These are phyloP conservation scores for Crotalus helleri DNA, from an alignment of 2,113 vertebrate genomes.

Conservation along the genomic window DNA sequence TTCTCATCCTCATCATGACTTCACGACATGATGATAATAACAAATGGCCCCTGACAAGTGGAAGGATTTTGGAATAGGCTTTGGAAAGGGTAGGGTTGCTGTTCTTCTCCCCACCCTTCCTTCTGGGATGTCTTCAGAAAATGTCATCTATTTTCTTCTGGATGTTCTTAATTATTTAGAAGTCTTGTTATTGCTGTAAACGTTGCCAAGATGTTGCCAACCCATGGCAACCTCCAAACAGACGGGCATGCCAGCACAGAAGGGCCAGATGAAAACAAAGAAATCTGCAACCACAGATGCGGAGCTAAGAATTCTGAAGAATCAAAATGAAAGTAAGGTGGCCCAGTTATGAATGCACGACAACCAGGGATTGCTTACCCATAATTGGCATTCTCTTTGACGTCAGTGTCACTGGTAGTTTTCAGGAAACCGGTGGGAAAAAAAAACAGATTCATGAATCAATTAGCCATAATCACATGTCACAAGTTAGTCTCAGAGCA, in stretches of 20 bases:
- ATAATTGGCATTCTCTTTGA: constrained; percentile 82
- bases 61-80: background rate
- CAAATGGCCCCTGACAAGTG: background rate
- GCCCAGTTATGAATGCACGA: constrained; percentile 44
- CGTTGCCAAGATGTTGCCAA: background rate
- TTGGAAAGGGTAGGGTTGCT: background rate
- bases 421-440: constrained; percentile 50
- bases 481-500: constrained; percentile 53
- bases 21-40: background rate
- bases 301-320: constrained; percentile 52
- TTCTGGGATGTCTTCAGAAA: background rate
- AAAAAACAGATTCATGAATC: constrained; percentile 63
- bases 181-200: background rate
- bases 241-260: background rate
- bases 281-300: background rate
- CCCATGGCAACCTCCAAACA: background rate
- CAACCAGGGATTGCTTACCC: constrained; percentile 73
- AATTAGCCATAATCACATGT: constrained; percentile 39
- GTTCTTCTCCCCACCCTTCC: background rate
- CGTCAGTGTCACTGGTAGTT: constrained; percentile 77
- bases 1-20: background rate
- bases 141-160: background rate
- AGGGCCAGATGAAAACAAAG: background rate
- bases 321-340: constrained; percentile 33
- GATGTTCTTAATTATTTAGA: background rate